Percentiles rank a stretch among this genome's conserved stretches.
Conservation (phyloP, 1,140 invertebrate genomes). For the Temnothorax nylanderi region DNA sequence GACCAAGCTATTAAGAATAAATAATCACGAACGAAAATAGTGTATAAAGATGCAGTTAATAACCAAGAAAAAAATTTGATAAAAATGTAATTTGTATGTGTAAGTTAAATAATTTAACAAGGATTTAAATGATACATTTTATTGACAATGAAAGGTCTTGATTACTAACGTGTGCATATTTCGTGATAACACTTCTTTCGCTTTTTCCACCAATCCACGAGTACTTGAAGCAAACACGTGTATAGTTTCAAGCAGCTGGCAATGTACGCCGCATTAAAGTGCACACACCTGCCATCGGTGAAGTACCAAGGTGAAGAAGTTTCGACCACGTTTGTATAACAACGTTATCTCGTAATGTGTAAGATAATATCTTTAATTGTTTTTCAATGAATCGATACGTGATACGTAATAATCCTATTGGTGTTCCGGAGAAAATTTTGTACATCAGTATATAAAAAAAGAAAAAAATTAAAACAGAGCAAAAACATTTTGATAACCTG, state of each 20-base stretch:
- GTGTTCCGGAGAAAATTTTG: neutral
- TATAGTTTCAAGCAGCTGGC: conserved; percentile 17
- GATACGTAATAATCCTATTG: neutral
- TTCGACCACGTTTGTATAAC: neutral
- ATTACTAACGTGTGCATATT: neutral
- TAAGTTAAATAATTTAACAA: neutral
- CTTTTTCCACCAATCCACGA: neutral
- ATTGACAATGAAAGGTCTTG: neutral
- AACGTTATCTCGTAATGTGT: neutral
- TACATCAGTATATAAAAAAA: neutral
- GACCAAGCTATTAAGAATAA: neutral
- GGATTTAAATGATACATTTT: neutral
- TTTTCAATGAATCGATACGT: neutral
- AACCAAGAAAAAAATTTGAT: neutral
- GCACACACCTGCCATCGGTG: conserved; percentile 1
- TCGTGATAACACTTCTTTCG: neutral
- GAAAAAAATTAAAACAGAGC: neutral
- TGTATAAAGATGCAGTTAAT: neutral
- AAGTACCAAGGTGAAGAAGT: neutral
- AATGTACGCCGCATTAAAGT: neutral
- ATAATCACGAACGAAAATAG: neutral
- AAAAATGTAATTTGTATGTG: neutral
- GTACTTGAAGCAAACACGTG: neutral
- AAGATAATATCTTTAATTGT: neutral
- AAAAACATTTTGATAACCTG: neutral